Conservation (phyloP, 2,113 vertebrate genomes). For the Equus quagga region DNA sequence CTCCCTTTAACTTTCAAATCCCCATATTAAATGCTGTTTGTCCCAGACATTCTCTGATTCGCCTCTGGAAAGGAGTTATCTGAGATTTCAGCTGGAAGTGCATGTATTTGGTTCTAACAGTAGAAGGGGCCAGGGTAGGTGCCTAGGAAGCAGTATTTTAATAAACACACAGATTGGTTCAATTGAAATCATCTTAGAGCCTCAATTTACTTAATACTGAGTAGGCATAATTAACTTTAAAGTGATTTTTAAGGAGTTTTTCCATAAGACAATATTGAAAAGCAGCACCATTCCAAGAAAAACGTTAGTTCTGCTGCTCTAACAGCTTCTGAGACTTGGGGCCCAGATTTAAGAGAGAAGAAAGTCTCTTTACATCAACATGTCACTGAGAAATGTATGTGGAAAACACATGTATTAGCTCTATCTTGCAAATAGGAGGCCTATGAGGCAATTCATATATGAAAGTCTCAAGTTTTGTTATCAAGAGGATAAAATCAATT, state of each 20-base stretch:
- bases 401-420: neutral
- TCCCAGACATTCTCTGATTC: neutral
- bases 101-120: neutral
- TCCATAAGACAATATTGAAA: neutral
- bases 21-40: neutral
- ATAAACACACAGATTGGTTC: neutral
- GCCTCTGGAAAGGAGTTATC: neutral
- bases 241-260: neutral
- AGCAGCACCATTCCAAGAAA: neutral
- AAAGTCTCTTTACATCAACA: neutral
- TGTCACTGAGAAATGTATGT: neutral
- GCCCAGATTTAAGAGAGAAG: neutral
- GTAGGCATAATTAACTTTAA: neutral
- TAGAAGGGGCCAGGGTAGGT: neutral
- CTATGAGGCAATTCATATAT: neutral
- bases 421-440: neutral
- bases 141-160: neutral
- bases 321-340: neutral
- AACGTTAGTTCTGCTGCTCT: neutral
- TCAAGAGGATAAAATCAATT: neutral
- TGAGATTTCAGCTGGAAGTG: neutral
- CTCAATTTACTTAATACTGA: neutral
- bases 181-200: neutral
- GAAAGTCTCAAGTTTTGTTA: neutral
- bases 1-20: neutral